Evolutionary conservation across 2,888 invertebrate genomes (phyloP).

Genomic region (Apotomis capreana): DNA sequence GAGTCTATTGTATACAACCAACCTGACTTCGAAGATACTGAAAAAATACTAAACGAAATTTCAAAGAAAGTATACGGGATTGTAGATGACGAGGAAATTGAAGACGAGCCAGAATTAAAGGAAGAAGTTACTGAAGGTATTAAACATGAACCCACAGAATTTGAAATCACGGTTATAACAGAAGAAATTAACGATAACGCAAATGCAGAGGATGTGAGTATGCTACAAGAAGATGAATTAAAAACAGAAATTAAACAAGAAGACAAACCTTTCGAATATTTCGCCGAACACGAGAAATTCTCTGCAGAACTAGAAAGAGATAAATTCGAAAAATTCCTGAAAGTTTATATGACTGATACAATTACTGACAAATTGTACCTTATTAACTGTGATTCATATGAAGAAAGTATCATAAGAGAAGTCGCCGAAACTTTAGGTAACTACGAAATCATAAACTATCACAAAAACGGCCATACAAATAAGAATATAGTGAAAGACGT

Average conservation of each 20-base stretch:
- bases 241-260: constrained; percentile 44
- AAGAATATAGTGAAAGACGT: constrained; percentile 67
- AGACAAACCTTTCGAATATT: constrained; percentile 60
- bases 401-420: constrained; percentile 68
- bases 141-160: constrained; percentile 40
- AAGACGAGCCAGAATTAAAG: constrained; percentile 23
- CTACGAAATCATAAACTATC: constrained; percentile 68
- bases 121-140: constrained; percentile 25
- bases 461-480: constrained; percentile 69
- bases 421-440: constrained; percentile 61
- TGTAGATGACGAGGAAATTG: constrained; percentile 48
- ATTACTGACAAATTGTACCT: constrained; percentile 61
- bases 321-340: constrained; percentile 63
- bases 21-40: constrained; percentile 40
- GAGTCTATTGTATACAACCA: constrained; percentile 37
- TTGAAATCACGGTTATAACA: constrained; percentile 67
- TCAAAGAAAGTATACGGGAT: constrained; percentile 38
- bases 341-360: constrained; percentile 53
- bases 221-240: constrained; percentile 26
- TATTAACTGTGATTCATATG: constrained; percentile 72
- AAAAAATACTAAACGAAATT: constrained; percentile 36
- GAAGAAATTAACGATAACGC: constrained; percentile 68
- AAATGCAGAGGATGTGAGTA: constrained; percentile 37
- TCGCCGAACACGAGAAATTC: constrained; percentile 69
- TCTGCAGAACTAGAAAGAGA: constrained; percentile 67